Percentiles rank a stretch among this genome's conserved stretches.
Evolutionary conservation across 2,113 vertebrate species (phyloP).

Genomic region (Columba janthina): DNA sequence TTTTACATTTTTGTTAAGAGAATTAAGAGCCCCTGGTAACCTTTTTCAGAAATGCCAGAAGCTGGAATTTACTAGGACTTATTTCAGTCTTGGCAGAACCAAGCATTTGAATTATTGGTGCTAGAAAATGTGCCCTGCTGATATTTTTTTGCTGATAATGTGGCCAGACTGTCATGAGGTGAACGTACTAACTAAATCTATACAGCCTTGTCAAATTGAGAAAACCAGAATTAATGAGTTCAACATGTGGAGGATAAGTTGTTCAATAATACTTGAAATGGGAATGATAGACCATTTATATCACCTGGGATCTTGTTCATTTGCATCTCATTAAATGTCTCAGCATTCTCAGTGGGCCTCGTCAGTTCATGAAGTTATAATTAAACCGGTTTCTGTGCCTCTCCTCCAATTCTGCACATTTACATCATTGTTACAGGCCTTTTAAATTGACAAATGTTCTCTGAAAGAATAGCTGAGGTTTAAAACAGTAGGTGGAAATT

Average conservation of each 20-base stretch:
- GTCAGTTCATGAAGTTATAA: not conserved
- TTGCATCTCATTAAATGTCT: not conserved
- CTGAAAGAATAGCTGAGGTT: not conserved
- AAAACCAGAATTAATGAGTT: not conserved
- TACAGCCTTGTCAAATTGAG: not conserved
- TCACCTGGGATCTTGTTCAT: not conserved
- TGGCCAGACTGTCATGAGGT: conserved; percentile 1
- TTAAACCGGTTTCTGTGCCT: not conserved
- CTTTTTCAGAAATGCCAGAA: conserved; percentile 51
- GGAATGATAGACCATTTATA: not conserved
- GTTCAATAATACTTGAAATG: not conserved
- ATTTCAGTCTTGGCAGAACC: conserved; percentile 33
- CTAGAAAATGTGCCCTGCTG: conserved; percentile 31
- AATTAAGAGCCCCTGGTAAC: conserved; percentile 54
- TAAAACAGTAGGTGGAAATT: not conserved
- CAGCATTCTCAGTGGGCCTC: not conserved
- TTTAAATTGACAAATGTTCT: not conserved
- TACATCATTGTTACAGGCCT: not conserved
- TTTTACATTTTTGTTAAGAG: conserved; percentile 2
- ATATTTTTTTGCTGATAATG: conserved; percentile 37
- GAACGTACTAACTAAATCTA: not conserved
- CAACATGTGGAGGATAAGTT: not conserved
- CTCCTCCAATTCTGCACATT: not conserved
- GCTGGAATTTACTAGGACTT: conserved; percentile 37
- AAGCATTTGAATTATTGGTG: conserved; percentile 30